Conservation (phyloP, 1,140 invertebrate species). For the Drosophila mauritiana region DNA sequence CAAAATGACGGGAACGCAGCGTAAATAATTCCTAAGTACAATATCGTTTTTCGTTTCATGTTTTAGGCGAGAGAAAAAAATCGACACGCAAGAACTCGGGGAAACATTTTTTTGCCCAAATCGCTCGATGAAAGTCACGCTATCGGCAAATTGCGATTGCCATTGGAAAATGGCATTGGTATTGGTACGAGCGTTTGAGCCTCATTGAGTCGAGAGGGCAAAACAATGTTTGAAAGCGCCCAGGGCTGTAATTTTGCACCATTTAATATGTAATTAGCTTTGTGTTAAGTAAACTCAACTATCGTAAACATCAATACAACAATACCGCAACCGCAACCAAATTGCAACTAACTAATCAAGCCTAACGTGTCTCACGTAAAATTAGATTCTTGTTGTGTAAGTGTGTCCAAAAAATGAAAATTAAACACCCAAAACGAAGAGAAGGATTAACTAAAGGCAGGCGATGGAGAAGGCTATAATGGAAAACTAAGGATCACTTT, state of each 20-base stretch:
- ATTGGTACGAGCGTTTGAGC: background rate
- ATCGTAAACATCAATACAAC: conserved; percentile 64
- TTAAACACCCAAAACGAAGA: conserved; percentile 2
- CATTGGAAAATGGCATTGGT: conserved; percentile 4
- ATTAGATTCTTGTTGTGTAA: conserved; percentile 75
- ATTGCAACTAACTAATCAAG: conserved; percentile 61
- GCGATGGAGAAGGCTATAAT: conserved; percentile 29
- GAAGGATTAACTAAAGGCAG: conserved; percentile 23
- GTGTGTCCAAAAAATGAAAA: conserved; percentile 41
- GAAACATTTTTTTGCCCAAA: conserved; percentile 84
- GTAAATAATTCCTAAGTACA: conserved; percentile 62
- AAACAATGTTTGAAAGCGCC: conserved; percentile 83
- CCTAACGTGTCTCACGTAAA: conserved; percentile 71
- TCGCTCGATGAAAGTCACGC: conserved; percentile 74
- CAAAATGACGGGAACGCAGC: conserved; percentile 46
- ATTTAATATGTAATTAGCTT: conserved; percentile 84
- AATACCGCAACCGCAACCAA: conserved; percentile 48
- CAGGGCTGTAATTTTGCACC: conserved; percentile 84
- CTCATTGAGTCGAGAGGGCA: conserved; percentile 76
- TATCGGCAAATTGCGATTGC: conserved; percentile 32
- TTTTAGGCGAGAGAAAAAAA: conserved; percentile 82
- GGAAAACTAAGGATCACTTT: background rate
- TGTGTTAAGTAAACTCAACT: conserved; percentile 81
- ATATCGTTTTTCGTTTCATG: conserved; percentile 48
- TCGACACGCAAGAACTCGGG: conserved; percentile 84